Evolutionary conservation across 2,888 invertebrate genomes (phyloP).

Genomic region (Folsomia manolachei): DNA sequence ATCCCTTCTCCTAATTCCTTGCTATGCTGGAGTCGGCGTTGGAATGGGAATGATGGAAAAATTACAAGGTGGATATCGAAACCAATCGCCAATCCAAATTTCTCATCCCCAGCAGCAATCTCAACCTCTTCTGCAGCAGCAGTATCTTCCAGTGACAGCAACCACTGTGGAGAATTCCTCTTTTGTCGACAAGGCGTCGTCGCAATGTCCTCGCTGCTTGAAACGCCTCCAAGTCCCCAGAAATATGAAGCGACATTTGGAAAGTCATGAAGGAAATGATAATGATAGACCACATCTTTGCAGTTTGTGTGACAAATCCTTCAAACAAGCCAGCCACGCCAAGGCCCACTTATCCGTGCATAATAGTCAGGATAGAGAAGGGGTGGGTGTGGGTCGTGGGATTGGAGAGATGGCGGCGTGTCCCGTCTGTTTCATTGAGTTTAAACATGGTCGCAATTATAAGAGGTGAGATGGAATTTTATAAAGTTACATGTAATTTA

Average conservation of each 20-base stretch:
- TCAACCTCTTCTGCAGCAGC: not conserved
- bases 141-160: too few species aligned
- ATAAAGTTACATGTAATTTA: not conserved
- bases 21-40: too few species aligned
- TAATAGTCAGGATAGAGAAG: too few species aligned
- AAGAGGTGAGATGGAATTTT: not conserved
- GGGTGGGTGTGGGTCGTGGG: not conserved
- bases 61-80: not conserved
- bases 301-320: not conserved
- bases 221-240: not conserved
- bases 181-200: not conserved
- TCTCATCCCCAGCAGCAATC: not conserved
- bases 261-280: not conserved
- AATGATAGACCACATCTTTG: not conserved
- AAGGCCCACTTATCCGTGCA: not conserved
- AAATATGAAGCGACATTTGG: constrained; percentile 1
- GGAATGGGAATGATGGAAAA: not conserved
- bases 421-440: not conserved
- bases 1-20: not conserved
- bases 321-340: not conserved
- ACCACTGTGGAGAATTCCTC: not conserved
- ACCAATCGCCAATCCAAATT: too few species aligned
- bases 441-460: not conserved
- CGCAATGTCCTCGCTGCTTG: not conserved
- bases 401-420: not conserved